Evolutionary conservation across 2,888 invertebrate genomes (phyloP), one percentile per base, ranked within the genome.

Genomic region (Trachelus iudaicus): DNA sequence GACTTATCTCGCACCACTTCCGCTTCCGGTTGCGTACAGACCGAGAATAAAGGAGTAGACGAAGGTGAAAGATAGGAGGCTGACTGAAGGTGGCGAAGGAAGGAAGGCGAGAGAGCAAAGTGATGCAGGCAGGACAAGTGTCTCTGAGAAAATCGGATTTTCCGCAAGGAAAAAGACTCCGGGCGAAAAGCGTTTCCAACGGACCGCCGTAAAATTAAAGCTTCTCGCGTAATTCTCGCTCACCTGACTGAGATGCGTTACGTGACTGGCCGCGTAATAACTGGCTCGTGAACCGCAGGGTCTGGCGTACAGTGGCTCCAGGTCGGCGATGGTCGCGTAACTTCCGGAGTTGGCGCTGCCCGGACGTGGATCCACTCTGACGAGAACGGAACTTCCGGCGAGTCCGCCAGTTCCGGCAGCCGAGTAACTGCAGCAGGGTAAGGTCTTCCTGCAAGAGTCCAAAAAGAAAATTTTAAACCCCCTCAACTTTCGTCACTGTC

Each of bases 321-420:
- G 93, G 90, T 96, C 96, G 79, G 96, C 96, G 85, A 96, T 96
- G 73, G 96, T 96, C 73, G 96, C 96, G 88, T 96, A 96, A 85
- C 96, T 96, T 81, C 96, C 96, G 78, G 95, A 96, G 84, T 94
- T 94, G 35, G 95, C 95, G 89, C 96, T 96, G 77, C 96, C 95
- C 75, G 96, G 95, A 81, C 96, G 92, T 12, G 96, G 95, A 89
- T 96, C 96, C 86, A 96, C 92, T 75, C 96, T 94, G 68, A 96
- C 94, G 83, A 96, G 94, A 77, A 96, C 96, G 88, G 91, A 91
- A 84, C 91, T 91, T 95, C 96, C 90, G 95, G 96, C 92, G 94
- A 96, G 87, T 94, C 96, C 88, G 94, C 96, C 89, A 73, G 90
- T 96, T 94, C 81, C 96, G 94, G 79, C 96, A 94, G 83, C 96